Percentiles rank a stretch among this genome's conserved stretches.
These are phyloP conservation scores for Limonius californicus DNA, from an alignment of 1,140 invertebrate species.

Conservation along the genomic window DNA sequence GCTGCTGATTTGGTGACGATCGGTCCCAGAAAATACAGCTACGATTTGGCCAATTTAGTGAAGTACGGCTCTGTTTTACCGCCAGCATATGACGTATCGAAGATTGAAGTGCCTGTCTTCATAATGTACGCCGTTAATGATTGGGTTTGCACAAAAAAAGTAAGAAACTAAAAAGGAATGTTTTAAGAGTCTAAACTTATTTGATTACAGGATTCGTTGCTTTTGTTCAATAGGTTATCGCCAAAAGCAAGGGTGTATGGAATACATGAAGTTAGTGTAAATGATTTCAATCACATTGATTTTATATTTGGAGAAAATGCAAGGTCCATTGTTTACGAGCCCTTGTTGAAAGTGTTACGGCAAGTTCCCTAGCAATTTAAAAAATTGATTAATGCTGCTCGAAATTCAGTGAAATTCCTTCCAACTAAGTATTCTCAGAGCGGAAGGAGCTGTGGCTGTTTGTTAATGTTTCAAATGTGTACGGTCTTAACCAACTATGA, in stretches of 20 bases:
- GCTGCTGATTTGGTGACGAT: slow-evolving; percentile 37
- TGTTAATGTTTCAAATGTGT: too few relatives aligned
- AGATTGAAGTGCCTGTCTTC: slow-evolving; percentile 39
- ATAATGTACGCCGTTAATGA: slow-evolving; percentile 38
- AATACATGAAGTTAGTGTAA: slow-evolving; percentile 29
- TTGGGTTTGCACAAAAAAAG: slow-evolving; percentile 38
- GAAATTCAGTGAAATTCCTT: too few relatives aligned
- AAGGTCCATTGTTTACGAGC: slow-evolving; percentile 35
- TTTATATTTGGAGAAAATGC: slow-evolving; percentile 36
- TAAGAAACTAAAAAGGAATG: not conserved
- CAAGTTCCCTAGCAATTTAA: too few relatives aligned
- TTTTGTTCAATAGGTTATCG: slow-evolving; percentile 34
- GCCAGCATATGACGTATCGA: slow-evolving; percentile 37
- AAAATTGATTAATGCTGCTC: too few relatives aligned
- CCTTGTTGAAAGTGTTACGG: too few relatives aligned
- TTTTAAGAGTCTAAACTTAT: not conserved
- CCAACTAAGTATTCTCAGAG: too few relatives aligned
- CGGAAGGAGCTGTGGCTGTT: too few relatives aligned
- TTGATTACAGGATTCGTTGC: slow-evolving; percentile 37
- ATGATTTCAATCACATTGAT: slow-evolving; percentile 40
- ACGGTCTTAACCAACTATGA: too few relatives aligned
- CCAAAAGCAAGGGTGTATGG: slow-evolving; percentile 30
- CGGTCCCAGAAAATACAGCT: slow-evolving; percentile 41
- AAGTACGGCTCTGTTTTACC: slow-evolving; percentile 32
- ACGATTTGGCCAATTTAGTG: slow-evolving; percentile 32